phyloP scores from a whole-genome alignment of 2,797 vertebrate genomes.

The Chrosomus eos region DNA sequence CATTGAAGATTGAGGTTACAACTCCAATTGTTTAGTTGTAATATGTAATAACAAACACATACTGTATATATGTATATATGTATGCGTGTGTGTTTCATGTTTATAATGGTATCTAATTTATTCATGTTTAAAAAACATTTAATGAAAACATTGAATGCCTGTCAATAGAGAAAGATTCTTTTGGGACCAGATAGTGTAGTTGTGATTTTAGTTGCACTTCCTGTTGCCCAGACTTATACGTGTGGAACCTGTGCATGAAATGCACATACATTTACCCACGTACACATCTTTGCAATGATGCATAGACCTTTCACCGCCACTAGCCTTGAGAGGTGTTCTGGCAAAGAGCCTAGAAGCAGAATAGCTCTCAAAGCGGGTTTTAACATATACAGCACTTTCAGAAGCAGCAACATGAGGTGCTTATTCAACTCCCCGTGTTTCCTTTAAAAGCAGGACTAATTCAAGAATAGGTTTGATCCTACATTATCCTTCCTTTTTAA shows the following conservation, averaged over 20 bases:
- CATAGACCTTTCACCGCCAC: slow-evolving; percentile 43
- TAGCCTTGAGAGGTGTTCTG: slow-evolving; percentile 36
- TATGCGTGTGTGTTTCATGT: neutral
- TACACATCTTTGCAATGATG: slow-evolving; percentile 28
- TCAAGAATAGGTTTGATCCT: slow-evolving; percentile 22
- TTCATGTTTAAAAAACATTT: neutral
- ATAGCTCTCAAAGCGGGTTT: slow-evolving; percentile 20
- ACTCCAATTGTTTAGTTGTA: neutral
- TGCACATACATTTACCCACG: slow-evolving; percentile 25
- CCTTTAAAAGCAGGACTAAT: slow-evolving; percentile 34
- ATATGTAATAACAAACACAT: neutral
- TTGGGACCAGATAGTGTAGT: neutral
- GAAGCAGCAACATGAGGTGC: slow-evolving; percentile 21
- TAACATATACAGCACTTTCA: slow-evolving; percentile 28
- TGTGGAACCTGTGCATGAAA: slow-evolving; percentile 5
- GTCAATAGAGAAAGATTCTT: neutral
- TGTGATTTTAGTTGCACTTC: neutral
- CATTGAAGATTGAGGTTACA: neutral
- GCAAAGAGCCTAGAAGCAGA: slow-evolving; percentile 40
- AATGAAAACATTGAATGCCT: neutral
- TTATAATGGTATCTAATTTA: neutral
- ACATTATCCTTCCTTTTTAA: slow-evolving; percentile 27
- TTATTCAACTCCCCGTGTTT: slow-evolving; percentile 14
- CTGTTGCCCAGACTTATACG: neutral
- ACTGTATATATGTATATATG: no score